Percentiles rank a stretch among this genome's conserved stretches.
phyloP scores from a whole-genome alignment of 2,888 invertebrate species.

The Frankliniella fusca region DNA sequence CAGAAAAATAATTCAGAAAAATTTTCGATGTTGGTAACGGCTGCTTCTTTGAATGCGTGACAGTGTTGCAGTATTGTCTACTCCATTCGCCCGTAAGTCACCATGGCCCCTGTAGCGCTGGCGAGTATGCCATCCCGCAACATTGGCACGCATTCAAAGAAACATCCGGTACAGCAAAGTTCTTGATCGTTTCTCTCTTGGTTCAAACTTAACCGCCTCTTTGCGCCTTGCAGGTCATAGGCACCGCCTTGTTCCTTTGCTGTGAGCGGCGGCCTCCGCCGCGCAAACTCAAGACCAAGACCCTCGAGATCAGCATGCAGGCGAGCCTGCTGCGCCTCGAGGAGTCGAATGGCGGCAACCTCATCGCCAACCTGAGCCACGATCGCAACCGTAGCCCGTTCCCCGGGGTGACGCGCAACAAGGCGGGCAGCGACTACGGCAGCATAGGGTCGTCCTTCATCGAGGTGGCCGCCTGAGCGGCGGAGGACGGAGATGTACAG shows the following conservation, averaged over 20 bases:
- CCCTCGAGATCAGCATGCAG: not conserved
- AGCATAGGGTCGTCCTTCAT: slow-evolving; percentile 18
- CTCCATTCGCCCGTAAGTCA: too few relatives aligned
- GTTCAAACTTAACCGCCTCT: not conserved
- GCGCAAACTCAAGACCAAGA: not conserved
- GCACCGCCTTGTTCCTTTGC: slow-evolving; percentile 8
- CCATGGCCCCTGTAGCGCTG: too few relatives aligned
- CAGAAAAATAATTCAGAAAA: too few relatives aligned
- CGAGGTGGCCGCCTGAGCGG: not conserved
- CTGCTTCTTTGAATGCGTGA: too few relatives aligned
- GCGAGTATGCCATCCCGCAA: too few relatives aligned
- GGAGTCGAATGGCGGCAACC: not conserved
- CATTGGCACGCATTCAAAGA: too few relatives aligned
- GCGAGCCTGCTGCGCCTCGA: not conserved
- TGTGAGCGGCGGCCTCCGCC: slow-evolving; percentile 5
- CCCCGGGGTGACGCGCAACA: slow-evolving; percentile 18
- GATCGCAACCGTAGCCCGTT: not conserved
- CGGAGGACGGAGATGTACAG: not conserved
- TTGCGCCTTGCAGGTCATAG: not conserved
- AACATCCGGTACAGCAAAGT: too few relatives aligned
- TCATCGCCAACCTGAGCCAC: not conserved
- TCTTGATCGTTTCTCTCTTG: too few relatives aligned
- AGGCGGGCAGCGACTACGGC: slow-evolving; percentile 10
- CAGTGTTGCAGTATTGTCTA: too few relatives aligned
- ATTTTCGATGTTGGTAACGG: too few relatives aligned